These are phyloP conservation scores for Agrochola lychnidis DNA, from an alignment of 2,888 invertebrate species.

Conservation along the genomic window DNA sequence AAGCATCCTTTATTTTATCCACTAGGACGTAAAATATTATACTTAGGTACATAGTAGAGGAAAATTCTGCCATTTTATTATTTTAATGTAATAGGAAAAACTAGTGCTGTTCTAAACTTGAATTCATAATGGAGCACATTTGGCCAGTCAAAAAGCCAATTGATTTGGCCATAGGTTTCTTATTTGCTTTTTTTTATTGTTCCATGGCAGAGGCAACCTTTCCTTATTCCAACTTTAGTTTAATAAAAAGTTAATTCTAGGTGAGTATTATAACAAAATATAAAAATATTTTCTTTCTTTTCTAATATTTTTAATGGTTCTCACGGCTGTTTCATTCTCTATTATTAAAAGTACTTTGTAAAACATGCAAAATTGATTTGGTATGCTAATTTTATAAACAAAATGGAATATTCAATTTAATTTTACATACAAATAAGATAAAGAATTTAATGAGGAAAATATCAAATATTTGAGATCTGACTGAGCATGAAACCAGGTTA, in stretches of 20 bases:
- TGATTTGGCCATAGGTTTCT: neutral
- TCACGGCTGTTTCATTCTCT: too few species aligned
- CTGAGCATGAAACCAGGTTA: constrained; percentile 34
- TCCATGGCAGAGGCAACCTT: neutral
- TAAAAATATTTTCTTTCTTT: neutral
- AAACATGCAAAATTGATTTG: neutral
- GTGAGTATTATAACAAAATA: neutral
- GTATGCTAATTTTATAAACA: neutral
- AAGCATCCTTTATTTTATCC: neutral
- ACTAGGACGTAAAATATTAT: too few species aligned
- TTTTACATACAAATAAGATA: neutral
- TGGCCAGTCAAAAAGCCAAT: neutral
- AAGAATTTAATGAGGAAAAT: constrained; percentile 2
- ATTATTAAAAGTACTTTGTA: neutral
- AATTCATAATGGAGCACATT: neutral
- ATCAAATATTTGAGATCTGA: neutral
- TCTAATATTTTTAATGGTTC: neutral
- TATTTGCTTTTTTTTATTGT: neutral
- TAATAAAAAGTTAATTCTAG: neutral
- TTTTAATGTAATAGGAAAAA: neutral
- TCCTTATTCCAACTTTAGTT: neutral
- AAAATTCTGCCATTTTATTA: neutral
- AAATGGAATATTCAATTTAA: neutral
- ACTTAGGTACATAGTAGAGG: neutral
- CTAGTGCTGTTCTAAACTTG: neutral